Base-by-base conservation (phyloP, 2,888 invertebrate species). In the Nephrotoma flavescens region DNA sequence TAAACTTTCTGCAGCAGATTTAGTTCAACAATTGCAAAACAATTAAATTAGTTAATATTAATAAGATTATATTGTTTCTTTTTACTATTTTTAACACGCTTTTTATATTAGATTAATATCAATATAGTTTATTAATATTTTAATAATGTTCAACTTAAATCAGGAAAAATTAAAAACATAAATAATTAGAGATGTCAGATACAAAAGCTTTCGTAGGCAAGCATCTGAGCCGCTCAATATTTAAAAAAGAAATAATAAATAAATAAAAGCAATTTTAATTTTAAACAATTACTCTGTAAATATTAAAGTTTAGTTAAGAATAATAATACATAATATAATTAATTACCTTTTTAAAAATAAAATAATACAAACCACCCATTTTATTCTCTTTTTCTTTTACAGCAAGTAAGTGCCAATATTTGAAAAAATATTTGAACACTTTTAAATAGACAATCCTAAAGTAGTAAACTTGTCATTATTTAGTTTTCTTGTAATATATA, bases 331-430 rank as follows among this genome's bases (percentile, higher is more conserved):
- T 15, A 42, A 71, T 15, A 42, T 44, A 85, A 85, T 4, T 19
- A 71, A 71, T 86, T 86, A 71, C 71, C 44, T 42, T 47, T 47
- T 45, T 86, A 41, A 6, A 57, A 57, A 85, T 85, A 87, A 31
- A 31, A 31, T 71, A 71, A 71, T 71, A 71, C 71, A 71, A 87
- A 87, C 86, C 83, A 47, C 31, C 71, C 44, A 86, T 88, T 89
- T 88, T 89, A 88, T 89, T 89, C 90, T 88, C 89, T 88, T 89
- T 90, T 90, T 89, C 90, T 90, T 90, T 91, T 91, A 88, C 91
- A 91, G 91, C 91, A 91, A 91, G 91, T 92, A 91, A 91, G 91
- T 91, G 89, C 88, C 87, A 87, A 87, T 86, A 44, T 86, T 71
- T 71, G 31, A 71, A 31, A 71, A 71, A 71, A 71, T 71, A 71